phyloP scores from a whole-genome alignment of 2,797 vertebrate species.

The Triplophysa bombifrons region DNA sequence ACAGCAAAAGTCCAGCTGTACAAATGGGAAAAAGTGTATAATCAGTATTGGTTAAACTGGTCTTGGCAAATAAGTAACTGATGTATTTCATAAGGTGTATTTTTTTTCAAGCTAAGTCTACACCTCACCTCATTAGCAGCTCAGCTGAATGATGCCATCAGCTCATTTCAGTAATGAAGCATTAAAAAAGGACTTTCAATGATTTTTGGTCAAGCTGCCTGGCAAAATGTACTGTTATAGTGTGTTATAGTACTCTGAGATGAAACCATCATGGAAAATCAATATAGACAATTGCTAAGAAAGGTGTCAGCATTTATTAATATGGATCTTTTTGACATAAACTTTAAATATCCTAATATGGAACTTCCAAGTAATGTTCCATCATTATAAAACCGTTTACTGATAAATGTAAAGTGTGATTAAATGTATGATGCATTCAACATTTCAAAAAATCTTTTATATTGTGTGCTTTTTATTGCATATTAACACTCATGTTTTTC shows the following conservation, averaged over 20 bases:
- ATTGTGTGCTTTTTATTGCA: constrained; percentile 23
- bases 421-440: constrained; percentile 34
- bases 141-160: constrained; percentile 51
- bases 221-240: constrained; percentile 55
- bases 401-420: constrained; percentile 58
- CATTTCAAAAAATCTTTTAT: constrained; percentile 5
- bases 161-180: constrained; percentile 61
- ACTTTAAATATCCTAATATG: constrained; percentile 62
- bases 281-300: constrained; percentile 67
- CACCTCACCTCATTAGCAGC: constrained; percentile 66
- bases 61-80: constrained; percentile 64
- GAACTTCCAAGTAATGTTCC: constrained; percentile 61
- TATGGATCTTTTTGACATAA: constrained; percentile 67
- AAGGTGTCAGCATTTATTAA: constrained; percentile 66
- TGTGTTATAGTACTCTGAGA: constrained; percentile 74
- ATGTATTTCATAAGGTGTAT: constrained; percentile 54
- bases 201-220: constrained; percentile 64
- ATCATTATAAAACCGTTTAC: constrained; percentile 55
- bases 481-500: constrained; percentile 13
- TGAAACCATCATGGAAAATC: constrained; percentile 75
- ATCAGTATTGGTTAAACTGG: constrained; percentile 55
- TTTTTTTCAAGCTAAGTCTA: constrained; percentile 55
- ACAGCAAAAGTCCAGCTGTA: constrained; percentile 61
- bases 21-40: constrained; percentile 55
- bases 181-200: constrained; percentile 65